Percentiles rank a stretch among this genome's conserved stretches.
Evolutionary conservation across 2,888 invertebrate species (phyloP).

Genomic region (Pteria penguin): DNA sequence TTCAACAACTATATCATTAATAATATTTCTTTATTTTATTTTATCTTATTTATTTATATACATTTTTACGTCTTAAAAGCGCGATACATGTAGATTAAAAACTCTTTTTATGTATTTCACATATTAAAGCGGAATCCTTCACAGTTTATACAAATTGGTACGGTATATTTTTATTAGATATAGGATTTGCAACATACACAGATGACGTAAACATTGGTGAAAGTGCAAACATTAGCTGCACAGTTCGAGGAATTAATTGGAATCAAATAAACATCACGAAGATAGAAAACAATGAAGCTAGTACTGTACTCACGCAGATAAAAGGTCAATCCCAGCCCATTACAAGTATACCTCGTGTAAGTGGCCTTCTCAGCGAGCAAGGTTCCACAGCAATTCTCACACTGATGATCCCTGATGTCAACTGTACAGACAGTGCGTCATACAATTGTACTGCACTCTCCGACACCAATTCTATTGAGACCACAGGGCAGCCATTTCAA

Average conservation of each 20-base stretch:
- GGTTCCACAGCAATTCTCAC: neutral
- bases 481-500: too few species aligned
- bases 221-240: neutral
- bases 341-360: neutral
- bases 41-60: too few species aligned
- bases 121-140: too few species aligned
- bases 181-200: neutral
- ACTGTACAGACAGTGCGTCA: neutral
- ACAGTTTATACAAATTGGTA: too few species aligned
- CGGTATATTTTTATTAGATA: neutral
- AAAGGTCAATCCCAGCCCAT: neutral
- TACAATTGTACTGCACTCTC: neutral
- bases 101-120: too few species aligned
- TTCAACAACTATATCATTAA: too few species aligned
- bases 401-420: neutral
- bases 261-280: neutral
- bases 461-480: too few species aligned
- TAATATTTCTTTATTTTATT: too few species aligned
- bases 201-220: neutral
- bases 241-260: neutral
- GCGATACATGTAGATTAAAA: too few species aligned
- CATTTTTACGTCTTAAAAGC: too few species aligned
- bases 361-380: neutral
- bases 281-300: neutral
- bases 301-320: neutral